Evolutionary conservation across 2,113 vertebrate species (phyloP).

Genomic region (Atractosteus spatula): DNA sequence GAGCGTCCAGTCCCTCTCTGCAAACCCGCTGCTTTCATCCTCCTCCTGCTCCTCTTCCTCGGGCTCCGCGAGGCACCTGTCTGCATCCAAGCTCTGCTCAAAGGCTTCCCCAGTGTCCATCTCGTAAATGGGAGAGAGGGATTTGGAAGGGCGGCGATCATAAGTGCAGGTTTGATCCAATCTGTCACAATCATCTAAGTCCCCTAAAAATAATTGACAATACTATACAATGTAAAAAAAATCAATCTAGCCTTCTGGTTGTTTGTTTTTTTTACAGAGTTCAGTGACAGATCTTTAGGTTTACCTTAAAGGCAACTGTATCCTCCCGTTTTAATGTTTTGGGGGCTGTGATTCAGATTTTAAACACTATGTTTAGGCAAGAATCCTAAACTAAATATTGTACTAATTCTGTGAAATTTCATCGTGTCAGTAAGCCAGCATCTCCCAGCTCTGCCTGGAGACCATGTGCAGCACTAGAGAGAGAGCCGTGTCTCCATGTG

Average conservation of each 20-base stretch:
- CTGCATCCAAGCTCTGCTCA: conserved; percentile 78
- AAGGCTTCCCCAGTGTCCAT: conserved; percentile 86
- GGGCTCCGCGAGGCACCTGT: conserved; percentile 62
- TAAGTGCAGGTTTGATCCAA: conserved; percentile 91
- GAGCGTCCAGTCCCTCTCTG: conserved; percentile 90
- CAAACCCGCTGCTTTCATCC: conserved; percentile 70
- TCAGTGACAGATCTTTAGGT: background rate
- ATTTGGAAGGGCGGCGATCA: conserved; percentile 90
- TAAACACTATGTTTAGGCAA: conserved; percentile 24
- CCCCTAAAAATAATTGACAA: conserved; percentile 99
- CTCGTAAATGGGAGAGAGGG: conserved; percentile 96
- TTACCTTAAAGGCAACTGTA: background rate
- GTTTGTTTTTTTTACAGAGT: conserved; percentile 20
- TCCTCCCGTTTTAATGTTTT: background rate
- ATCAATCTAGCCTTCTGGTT: conserved; percentile 38
- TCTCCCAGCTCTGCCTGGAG: too few species aligned
- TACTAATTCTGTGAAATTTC: too few species aligned
- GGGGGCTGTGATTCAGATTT: conserved; percentile 6
- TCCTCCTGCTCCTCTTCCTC: conserved; percentile 65
- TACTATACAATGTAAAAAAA: conserved; percentile 96
- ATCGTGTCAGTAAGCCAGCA: too few species aligned
- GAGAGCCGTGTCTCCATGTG: too few species aligned
- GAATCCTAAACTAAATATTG: background rate
- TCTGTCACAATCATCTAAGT: conserved; percentile 97
- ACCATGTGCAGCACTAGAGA: too few species aligned